These are phyloP conservation scores for Drosophila yooni DNA, from an alignment of 2,888 invertebrate genomes.

Conservation along the genomic window DNA sequence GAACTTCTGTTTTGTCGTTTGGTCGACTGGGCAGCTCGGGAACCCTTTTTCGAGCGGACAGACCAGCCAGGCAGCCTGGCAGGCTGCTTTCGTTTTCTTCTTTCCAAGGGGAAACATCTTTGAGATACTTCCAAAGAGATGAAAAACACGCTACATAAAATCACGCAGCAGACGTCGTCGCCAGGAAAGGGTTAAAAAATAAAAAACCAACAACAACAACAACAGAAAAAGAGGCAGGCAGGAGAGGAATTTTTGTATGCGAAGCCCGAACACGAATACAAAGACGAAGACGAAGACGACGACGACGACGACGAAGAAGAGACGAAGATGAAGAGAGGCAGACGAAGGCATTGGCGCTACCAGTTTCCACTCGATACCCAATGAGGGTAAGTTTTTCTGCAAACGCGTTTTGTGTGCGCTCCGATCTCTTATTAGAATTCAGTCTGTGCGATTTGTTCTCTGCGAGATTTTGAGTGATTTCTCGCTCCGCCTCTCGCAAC, in stretches of 20 bases:
- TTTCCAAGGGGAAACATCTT: slow-evolving; percentile 60
- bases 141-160: slow-evolving; percentile 61
- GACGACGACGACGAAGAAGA: slow-evolving; percentile 2
- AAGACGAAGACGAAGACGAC: slow-evolving; percentile 9
- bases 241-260: slow-evolving; percentile 32
- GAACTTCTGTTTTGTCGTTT: slow-evolving; percentile 82
- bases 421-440: slow-evolving; percentile 43
- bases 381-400: slow-evolving; percentile 70
- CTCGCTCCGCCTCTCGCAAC: slow-evolving; percentile 58
- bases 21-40: slow-evolving; percentile 68
- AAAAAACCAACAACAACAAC: slow-evolving; percentile 15
- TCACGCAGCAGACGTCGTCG: slow-evolving; percentile 64
- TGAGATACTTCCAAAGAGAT: slow-evolving; percentile 54
- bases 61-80: slow-evolving; percentile 9
- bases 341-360: slow-evolving; percentile 16
- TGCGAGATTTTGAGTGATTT: slow-evolving; percentile 47
- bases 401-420: slow-evolving; percentile 27
- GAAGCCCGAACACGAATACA: slow-evolving; percentile 21
- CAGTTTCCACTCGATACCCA: slow-evolving; percentile 34
- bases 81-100: slow-evolving; percentile 62
- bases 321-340: slow-evolving; percentile 4
- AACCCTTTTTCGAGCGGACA: slow-evolving; percentile 68
- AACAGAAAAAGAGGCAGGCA: slow-evolving; percentile 8
- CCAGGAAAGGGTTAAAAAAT: slow-evolving; percentile 66
- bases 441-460: slow-evolving; percentile 17